Evolutionary conservation across 1,140 invertebrate genomes (phyloP).

Genomic region (Heterodera carotae): DNA sequence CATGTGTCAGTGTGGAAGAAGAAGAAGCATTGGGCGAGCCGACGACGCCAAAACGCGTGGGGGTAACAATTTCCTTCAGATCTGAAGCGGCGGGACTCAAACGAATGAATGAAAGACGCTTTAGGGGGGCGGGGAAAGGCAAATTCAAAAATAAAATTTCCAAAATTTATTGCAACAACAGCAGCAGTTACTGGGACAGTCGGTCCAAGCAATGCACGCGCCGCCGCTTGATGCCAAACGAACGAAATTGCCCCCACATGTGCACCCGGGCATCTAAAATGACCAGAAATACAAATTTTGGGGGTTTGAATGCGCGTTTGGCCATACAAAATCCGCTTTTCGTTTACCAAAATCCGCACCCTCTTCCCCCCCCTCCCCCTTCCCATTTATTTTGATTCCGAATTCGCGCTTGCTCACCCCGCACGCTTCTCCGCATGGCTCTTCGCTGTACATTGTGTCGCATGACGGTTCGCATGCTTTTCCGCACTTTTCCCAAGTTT

Average conservation of each 20-base stretch:
- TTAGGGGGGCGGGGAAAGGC: neutral
- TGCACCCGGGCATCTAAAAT: conserved; percentile 51
- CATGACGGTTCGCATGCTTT: conserved; percentile 60
- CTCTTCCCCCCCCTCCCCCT: no score
- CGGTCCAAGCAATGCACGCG: conserved; percentile 57
- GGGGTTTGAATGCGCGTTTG: no score
- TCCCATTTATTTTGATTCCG: no score
- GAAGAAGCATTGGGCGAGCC: neutral
- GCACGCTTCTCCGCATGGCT: conserved; percentile 57
- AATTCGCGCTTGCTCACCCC: conserved; percentile 29
- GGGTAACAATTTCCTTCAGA: neutral
- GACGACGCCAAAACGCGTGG: neutral
- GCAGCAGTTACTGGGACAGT: conserved; percentile 55
- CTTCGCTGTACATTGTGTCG: conserved; percentile 62
- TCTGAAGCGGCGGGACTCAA: neutral
- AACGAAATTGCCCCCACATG: conserved; percentile 64
- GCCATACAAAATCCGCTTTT: no score
- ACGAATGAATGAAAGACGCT: neutral
- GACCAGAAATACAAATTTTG: no score
- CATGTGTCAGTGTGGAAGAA: no score
- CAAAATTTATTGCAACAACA: no score
- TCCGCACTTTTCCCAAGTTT: conserved; percentile 65
- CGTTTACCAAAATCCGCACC: neutral
- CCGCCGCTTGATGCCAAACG: conserved; percentile 45
- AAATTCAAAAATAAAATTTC: no score